phyloP scores from a whole-genome alignment of 37 sponge, comb jelly and placozoan genomes.

The Agelas oroides region DNA sequence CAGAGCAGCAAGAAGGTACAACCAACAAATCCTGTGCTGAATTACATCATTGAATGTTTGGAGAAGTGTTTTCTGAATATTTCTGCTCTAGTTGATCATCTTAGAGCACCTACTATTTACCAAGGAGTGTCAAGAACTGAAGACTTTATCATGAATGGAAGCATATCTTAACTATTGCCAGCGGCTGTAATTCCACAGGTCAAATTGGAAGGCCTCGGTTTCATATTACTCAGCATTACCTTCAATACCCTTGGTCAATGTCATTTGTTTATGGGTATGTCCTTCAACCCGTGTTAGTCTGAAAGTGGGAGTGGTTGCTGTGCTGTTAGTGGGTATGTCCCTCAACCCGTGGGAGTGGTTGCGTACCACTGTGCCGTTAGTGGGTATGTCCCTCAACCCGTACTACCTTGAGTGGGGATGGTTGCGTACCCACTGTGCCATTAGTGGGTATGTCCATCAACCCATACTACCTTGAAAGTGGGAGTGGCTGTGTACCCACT shows the following conservation, averaged over 20 bases:
- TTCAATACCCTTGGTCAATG: conserved; percentile 45
- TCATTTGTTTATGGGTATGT: too few species aligned
- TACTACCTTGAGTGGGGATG: too few species aligned
- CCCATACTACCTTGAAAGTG: too few species aligned
- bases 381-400: too few species aligned
- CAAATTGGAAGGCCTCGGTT: conserved; percentile 39
- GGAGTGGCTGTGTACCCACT: too few species aligned
- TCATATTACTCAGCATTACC: not conserved
- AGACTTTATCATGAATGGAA: conserved; percentile 27
- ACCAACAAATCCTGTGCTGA: conserved; percentile 13
- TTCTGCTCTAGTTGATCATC: not conserved
- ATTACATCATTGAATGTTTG: conserved; percentile 23
- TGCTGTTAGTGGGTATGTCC: too few species aligned
- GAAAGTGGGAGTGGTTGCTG: too few species aligned
- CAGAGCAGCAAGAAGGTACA: conserved; percentile 18
- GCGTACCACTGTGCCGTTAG: too few species aligned
- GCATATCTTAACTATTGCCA: conserved; percentile 19
- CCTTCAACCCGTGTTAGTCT: too few species aligned
- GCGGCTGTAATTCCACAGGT: not conserved
- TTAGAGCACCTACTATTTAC: not conserved
- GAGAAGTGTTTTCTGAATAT: conserved; percentile 13
- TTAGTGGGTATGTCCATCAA: too few species aligned
- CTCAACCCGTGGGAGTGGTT: too few species aligned
- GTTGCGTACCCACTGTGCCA: too few species aligned
- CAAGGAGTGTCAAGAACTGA: not conserved